Percentiles rank a stretch among this genome's conserved stretches.
Conservation (phyloP, 2,888 invertebrate species). For the Mycogona germanica region DNA sequence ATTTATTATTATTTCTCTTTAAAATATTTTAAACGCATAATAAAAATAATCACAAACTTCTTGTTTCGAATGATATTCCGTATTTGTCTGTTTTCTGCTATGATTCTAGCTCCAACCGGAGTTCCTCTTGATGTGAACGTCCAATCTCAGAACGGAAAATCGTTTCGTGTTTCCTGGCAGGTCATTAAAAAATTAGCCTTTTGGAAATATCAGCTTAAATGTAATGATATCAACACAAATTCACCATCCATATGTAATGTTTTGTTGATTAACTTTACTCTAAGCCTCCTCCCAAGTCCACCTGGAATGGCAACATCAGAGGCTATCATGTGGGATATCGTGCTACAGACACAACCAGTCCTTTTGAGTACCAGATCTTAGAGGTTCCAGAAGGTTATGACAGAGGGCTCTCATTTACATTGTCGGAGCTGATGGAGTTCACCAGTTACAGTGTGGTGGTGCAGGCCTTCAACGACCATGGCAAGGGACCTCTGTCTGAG, state of each 20-base stretch:
- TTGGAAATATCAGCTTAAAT: no score
- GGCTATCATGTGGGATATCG: slow-evolving; percentile 15
- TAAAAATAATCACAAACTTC: no score
- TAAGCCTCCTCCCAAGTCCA: slow-evolving; percentile 6
- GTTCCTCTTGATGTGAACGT: no score
- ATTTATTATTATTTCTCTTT: no score
- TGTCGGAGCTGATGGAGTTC: slow-evolving; percentile 12
- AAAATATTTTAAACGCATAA: no score
- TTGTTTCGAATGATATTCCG: no score
- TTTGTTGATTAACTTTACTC: background rate
- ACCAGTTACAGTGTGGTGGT: slow-evolving; percentile 12
- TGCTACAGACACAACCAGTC: background rate
- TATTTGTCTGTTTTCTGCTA: no score
- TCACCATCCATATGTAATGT: background rate
- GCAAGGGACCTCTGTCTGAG: slow-evolving; percentile 15
- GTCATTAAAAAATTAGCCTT: no score
- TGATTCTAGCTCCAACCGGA: no score
- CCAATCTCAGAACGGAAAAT: background rate
- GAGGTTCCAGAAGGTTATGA: slow-evolving; percentile 17
- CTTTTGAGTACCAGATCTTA: slow-evolving; percentile 6
- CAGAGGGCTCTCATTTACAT: slow-evolving; percentile 15
- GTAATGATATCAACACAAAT: background rate
- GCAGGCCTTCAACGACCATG: slow-evolving; percentile 14
- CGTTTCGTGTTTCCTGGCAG: slow-evolving; percentile 12
- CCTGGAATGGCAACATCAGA: slow-evolving; percentile 12